Evolutionary conservation across 2,888 invertebrate species (phyloP), one percentile per base, ranked within the genome.

Genomic region (Leptodirus hochenwartii): DNA sequence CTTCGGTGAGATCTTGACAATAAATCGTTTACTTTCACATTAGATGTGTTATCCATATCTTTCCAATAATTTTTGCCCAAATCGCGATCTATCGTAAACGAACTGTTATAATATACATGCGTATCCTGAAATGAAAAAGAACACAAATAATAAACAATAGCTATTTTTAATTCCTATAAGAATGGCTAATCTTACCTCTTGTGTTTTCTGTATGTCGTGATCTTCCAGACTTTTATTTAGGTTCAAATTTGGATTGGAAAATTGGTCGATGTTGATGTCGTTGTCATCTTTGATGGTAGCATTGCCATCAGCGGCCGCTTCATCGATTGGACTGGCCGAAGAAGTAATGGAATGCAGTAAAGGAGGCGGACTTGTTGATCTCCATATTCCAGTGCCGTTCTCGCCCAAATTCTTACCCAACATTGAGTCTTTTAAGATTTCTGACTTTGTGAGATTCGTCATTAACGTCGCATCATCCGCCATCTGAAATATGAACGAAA

Each of bases 1-100:
- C 82, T 64, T 17, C 88, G 63, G 51, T 88, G 79, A 1, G 87
- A 79, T 43, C 73, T 64, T 34, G 87, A 87, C 9, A 90, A 61
- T 44, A 85, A 61, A 2, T 61, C 56, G 47, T 82, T 80, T 2
- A 69, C 53, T 30, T 66, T 66, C 0, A 69, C 63, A 34, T 67
- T 60, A 2, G 60, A 55, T 37, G 62, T 55, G 35, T 61, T 51
- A 34, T 58, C 52, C 47, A 82, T 63, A 43, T 79, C 68, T 2
- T 72, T 61, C 84, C 87, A 88, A 47, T 70, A 70, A 24, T 61
- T 55, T 22, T 64, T 59, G 29, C 73, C 75, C 37, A 64, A 57
- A 0, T 54, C 53, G 32, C 59, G 53, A 50, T 72, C 68, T 3
- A 66, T 62, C 35, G 66, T 64, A 41, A 75, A 67, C 1, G 72